Percentiles rank a stretch among this genome's conserved stretches.
Conservation (phyloP, 35 echinoderm and acorn worm species). For the Heliocidaris erythrogramma region DNA sequence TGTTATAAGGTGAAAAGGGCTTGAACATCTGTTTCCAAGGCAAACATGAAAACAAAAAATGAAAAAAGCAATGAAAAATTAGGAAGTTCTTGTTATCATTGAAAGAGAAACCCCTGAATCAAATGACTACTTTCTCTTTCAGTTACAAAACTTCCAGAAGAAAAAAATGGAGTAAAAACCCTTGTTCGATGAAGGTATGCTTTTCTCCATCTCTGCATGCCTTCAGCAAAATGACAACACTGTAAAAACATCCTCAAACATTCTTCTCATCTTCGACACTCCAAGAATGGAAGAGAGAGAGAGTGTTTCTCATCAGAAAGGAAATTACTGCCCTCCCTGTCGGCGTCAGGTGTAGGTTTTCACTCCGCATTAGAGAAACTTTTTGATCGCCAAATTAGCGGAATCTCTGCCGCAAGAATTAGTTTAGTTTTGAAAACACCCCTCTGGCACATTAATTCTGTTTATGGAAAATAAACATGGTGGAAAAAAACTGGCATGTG, state of each 20-base stretch:
- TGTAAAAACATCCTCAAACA: neutral
- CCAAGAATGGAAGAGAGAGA: neutral
- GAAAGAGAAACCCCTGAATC: neutral
- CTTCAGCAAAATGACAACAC: slow-evolving; percentile 16
- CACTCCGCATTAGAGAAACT: neutral
- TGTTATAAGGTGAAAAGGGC: neutral
- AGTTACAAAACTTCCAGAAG: neutral
- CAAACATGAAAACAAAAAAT: neutral
- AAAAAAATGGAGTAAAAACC: neutral
- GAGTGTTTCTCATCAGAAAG: slow-evolving; percentile 11
- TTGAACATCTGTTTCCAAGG: neutral
- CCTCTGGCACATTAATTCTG: slow-evolving; percentile 23
- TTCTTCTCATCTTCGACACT: neutral
- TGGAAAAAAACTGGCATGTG: neutral
- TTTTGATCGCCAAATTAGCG: slow-evolving; percentile 31
- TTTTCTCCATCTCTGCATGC: neutral
- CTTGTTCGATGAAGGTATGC: neutral
- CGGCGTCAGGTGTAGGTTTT: slow-evolving; percentile 20
- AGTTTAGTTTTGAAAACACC: neutral
- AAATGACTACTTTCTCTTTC: neutral
- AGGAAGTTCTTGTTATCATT: neutral
- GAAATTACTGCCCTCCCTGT: slow-evolving; percentile 35
- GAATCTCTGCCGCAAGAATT: slow-evolving; percentile 12
- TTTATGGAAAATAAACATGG: slow-evolving; percentile 35
- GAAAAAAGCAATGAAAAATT: neutral